Percentiles rank a stretch among this genome's conserved stretches.
These are phyloP conservation scores for Rhizoglyphus robini DNA, from an alignment of 1,140 invertebrate species.

Conservation along the genomic window DNA sequence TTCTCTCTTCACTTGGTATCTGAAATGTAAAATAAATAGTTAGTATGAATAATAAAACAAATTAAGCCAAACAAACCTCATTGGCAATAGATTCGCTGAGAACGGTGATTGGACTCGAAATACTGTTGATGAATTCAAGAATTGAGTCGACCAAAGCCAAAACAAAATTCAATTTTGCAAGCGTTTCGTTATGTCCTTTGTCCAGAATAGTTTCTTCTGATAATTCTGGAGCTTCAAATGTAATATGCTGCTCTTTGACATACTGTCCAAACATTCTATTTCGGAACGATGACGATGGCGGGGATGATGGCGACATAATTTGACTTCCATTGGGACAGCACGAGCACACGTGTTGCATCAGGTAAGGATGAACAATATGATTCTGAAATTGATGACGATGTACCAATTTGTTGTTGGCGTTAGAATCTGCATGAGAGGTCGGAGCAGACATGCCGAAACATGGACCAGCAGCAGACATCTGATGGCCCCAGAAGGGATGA, in stretches of 20 bases:
- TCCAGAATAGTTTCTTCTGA: conserved; percentile 89
- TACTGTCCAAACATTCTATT: conserved; percentile 35
- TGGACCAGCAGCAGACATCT: not conserved
- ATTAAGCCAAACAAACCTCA: conserved; percentile 20
- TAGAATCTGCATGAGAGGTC: not conserved
- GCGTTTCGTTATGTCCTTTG: conserved; percentile 80
- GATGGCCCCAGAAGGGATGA: not conserved
- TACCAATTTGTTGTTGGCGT: not conserved
- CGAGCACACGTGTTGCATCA: not conserved
- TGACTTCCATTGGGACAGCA: conserved; percentile 5
- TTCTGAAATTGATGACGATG: not conserved
- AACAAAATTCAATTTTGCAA: conserved; percentile 85
- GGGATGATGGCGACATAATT: not conserved
- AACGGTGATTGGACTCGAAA: conserved; percentile 53
- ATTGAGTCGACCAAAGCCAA: conserved; percentile 78
- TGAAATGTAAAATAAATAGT: conserved; percentile 4
- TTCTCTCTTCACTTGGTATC: conserved; percentile 31
- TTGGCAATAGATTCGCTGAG: conserved; percentile 27
- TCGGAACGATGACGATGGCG: not conserved
- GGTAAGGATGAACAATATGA: not conserved
- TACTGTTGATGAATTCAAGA: conserved; percentile 61
- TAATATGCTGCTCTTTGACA: conserved; percentile 38
- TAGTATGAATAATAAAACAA: not conserved
- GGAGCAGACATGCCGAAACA: not conserved
- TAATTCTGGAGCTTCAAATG: conserved; percentile 74